Base-by-base conservation (phyloP, 2,888 invertebrate genomes). In the Napeogenes inachia region DNA sequence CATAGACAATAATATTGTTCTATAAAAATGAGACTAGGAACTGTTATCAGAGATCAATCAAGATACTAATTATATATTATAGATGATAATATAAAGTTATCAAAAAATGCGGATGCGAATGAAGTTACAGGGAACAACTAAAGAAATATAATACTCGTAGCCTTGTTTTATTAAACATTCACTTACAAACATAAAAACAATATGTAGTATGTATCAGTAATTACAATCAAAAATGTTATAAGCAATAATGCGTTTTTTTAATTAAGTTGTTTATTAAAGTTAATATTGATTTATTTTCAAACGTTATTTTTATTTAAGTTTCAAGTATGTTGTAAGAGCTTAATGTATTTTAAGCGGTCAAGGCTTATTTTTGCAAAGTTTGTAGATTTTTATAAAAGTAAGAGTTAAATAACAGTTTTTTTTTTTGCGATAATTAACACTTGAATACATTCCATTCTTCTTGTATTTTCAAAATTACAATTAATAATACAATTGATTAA, bases 301-400 rank as follows among this genome's bases (percentile, higher is more conserved):
- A 50, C 10, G 2, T 50, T 30, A 50, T 50, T 50, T 47, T 50
- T 30, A 10, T 30, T 50, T 4, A 10, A 4, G 10, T 30, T 50
- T 30, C 4, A 50, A 50, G 50, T 50, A 30, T 50, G 60, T 60
- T 60, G 60, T 57, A 61, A 63, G 59, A 32, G 21, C 57, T 30
- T 50, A 61, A 60, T 53, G 13, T 53, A 56, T 59, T 59, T 63
- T 59, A 56, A 60, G 61, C 58, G 66, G 64, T 50, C 66, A 66
- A 66, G 66, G 66, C 42, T 54, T 10, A 42, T 53, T 58, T 63
- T 62, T 61, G 61, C 53, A 13, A 13, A 13, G 46, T 13, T 13
- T 46, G n/a, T 46, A 5, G 6, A 5, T 35, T 35, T 2, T 35
- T 35, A 35, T 35, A 2, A 35, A 35, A 4, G 4, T 35, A 35